Conservation (phyloP, 2,888 invertebrate species). For the Zeuzera pyrina region DNA sequence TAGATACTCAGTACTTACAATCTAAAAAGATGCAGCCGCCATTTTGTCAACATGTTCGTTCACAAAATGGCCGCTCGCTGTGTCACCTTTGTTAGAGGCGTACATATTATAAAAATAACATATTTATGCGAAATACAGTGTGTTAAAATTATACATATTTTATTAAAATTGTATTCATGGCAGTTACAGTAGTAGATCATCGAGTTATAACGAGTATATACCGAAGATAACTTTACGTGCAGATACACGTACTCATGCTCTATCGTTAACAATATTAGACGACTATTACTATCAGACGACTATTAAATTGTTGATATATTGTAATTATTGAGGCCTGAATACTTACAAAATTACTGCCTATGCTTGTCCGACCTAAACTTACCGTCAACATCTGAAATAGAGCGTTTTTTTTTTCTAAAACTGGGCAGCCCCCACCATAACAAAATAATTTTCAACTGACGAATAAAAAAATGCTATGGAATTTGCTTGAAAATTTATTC, state of each 20-base stretch:
- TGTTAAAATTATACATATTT: no score
- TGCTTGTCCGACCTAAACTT: slow-evolving; percentile 60
- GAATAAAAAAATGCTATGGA: slow-evolving; percentile 60
- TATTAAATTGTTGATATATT: neutral
- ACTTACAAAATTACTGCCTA: slow-evolving; percentile 46
- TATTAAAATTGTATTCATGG: no score
- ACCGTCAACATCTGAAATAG: slow-evolving; percentile 73
- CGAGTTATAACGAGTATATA: slow-evolving; percentile 17
- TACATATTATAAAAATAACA: slow-evolving; percentile 16
- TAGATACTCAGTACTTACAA: slow-evolving; percentile 60
- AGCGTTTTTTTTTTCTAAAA: slow-evolving; percentile 55
- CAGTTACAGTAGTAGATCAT: no score
- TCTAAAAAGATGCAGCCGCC: slow-evolving; percentile 47
- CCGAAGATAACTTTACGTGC: slow-evolving; percentile 33
- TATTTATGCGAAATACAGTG: slow-evolving; percentile 5
- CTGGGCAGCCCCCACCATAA: slow-evolving; percentile 59
- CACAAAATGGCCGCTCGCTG: slow-evolving; percentile 56
- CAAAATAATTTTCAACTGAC: slow-evolving; percentile 41
- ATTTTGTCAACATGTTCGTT: slow-evolving; percentile 36
- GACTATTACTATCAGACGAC: no score
- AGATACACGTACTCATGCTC: slow-evolving; percentile 19
- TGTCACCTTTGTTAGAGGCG: slow-evolving; percentile 33
- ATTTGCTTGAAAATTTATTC: slow-evolving; percentile 65
- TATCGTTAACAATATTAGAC: no score
- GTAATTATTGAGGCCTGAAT: slow-evolving; percentile 20